Conservation (phyloP, 2,888 invertebrate genomes). For the Lycophotia porphyrea region DNA sequence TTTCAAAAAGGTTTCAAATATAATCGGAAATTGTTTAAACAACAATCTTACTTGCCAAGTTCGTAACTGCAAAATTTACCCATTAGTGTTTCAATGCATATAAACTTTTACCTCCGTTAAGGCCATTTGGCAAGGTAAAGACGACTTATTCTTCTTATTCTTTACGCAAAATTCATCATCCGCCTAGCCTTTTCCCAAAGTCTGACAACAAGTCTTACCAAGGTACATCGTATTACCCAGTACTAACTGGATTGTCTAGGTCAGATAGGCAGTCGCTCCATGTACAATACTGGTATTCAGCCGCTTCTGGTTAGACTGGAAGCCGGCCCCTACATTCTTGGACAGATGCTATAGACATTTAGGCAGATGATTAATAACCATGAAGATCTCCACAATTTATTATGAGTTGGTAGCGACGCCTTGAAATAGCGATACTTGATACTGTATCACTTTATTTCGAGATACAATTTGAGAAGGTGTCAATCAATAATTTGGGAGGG, state of each 20-base stretch:
- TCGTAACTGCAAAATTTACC: constrained; percentile 15
- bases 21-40: constrained; percentile 19
- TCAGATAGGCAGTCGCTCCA: background rate
- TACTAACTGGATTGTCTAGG: background rate
- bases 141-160: background rate
- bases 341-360: too few relatives aligned
- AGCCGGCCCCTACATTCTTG: background rate
- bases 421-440: background rate
- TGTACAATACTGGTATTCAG: background rate
- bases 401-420: background rate
- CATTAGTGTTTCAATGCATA: constrained; percentile 12
- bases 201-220: background rate
- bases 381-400: background rate
- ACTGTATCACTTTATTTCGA: background rate
- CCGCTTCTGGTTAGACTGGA: background rate
- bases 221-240: background rate
- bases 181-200: background rate
- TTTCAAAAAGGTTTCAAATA: too few relatives aligned
- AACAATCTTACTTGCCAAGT: constrained; percentile 48
- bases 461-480: constrained; percentile 16
- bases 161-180: background rate
- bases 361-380: background rate
- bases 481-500: constrained; percentile 12
- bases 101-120: background rate
- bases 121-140: background rate